phyloP scores from a whole-genome alignment of 2,888 invertebrate genomes.

The Maniola hyperantus region DNA sequence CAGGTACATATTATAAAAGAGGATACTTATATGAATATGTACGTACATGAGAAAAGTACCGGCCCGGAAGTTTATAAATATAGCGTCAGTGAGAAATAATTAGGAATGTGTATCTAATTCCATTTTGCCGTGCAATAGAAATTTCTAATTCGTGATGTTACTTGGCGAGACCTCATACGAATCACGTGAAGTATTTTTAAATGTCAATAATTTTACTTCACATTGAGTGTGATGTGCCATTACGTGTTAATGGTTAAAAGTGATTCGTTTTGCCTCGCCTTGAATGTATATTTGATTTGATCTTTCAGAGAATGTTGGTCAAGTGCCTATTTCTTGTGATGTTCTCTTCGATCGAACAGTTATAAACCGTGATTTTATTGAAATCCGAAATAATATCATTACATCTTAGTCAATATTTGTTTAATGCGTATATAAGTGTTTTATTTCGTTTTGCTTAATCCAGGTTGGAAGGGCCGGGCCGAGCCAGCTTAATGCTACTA shows the following conservation, averaged over 20 bases:
- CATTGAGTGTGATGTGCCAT: slow-evolving; percentile 25
- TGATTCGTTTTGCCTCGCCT: slow-evolving; percentile 25
- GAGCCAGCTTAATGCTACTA: slow-evolving; percentile 4
- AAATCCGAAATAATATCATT: slow-evolving; percentile 20
- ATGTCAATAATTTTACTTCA: slow-evolving; percentile 22
- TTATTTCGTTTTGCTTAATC: slow-evolving; percentile 11
- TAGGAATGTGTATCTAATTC: slow-evolving; percentile 26
- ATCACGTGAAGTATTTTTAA: slow-evolving; percentile 26
- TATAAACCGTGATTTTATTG: slow-evolving; percentile 30
- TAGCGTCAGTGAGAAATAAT: neutral
- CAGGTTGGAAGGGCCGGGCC: neutral
- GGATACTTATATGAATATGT: neutral
- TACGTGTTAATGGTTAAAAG: slow-evolving; percentile 27
- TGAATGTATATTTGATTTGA: slow-evolving; percentile 35
- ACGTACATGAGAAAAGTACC: neutral
- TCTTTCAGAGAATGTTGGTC: slow-evolving; percentile 48
- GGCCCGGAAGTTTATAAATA: slow-evolving; percentile 1
- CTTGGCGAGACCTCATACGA: slow-evolving; percentile 9
- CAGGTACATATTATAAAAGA: no score
- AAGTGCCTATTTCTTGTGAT: slow-evolving; percentile 47
- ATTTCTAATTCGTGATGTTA: slow-evolving; percentile 16
- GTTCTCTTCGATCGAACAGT: slow-evolving; percentile 45
- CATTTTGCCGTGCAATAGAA: slow-evolving; percentile 18
- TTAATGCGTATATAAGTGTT: slow-evolving; percentile 4
- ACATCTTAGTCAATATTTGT: slow-evolving; percentile 16